A percentile compares a stretch with the other conserved stretches of the same genome.
Evolutionary conservation across 2,113 vertebrate species (phyloP).

Genomic region (Hypomesus transpacificus): DNA sequence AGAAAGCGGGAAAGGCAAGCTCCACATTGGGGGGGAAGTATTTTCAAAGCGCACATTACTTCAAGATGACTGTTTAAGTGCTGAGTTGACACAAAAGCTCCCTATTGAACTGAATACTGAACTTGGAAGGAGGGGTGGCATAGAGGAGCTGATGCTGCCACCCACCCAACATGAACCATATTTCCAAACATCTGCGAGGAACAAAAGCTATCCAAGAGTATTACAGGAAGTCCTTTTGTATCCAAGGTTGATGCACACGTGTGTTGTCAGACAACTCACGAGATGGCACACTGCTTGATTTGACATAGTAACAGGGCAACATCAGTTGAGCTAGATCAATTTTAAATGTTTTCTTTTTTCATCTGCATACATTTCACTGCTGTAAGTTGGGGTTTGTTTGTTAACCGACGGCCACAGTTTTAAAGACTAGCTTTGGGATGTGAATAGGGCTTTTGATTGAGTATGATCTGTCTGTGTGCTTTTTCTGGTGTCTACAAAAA

Average conservation of each 20-base stretch:
- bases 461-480: slow-evolving; percentile 38
- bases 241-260: slow-evolving; percentile 22
- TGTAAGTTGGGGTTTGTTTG: slow-evolving; percentile 79
- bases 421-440: slow-evolving; percentile 61
- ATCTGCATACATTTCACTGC: slow-evolving; percentile 68
- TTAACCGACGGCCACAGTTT: slow-evolving; percentile 65
- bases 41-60: slow-evolving; percentile 39
- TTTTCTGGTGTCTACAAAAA: slow-evolving; percentile 59
- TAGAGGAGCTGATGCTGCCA: background rate
- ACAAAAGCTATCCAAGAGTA: slow-evolving; percentile 34
- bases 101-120: slow-evolving; percentile 43
- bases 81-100: slow-evolving; percentile 21
- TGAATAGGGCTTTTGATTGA: slow-evolving; percentile 65
- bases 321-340: slow-evolving; percentile 36
- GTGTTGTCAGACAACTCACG: slow-evolving; percentile 38
- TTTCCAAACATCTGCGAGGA: slow-evolving; percentile 43
- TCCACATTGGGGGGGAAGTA: slow-evolving; percentile 45
- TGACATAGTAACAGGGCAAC: slow-evolving; percentile 19
- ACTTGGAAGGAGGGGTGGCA: slow-evolving; percentile 30
- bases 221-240: slow-evolving; percentile 33
- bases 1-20: slow-evolving; percentile 35
- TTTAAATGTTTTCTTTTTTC: slow-evolving; percentile 37
- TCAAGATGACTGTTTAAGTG: slow-evolving; percentile 26
- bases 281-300: slow-evolving; percentile 29
- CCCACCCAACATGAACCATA: slow-evolving; percentile 31